Evolutionary conservation across 1,140 invertebrate species (phyloP).

Genomic region (Drosophila elegans): DNA sequence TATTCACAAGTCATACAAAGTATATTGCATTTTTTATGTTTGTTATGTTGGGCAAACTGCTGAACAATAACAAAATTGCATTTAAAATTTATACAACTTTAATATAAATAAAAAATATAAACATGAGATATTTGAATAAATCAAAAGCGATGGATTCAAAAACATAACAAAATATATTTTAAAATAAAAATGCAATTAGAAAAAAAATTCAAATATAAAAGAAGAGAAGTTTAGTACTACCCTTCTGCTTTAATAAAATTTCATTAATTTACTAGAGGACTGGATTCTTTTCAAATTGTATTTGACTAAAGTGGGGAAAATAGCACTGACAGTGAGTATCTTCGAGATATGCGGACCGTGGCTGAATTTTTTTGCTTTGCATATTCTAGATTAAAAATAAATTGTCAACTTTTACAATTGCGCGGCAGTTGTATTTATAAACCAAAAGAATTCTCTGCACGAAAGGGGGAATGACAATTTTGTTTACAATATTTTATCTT

Average conservation of each 20-base stretch:
- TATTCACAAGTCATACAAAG: no score
- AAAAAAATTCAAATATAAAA: background rate
- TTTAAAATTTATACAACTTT: no score
- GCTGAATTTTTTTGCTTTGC: constrained; percentile 10
- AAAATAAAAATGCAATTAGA: background rate
- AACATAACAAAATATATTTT: no score
- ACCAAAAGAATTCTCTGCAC: constrained; percentile 44
- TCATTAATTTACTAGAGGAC: background rate
- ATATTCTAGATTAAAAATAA: constrained; percentile 79
- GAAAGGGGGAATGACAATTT: constrained; percentile 41
- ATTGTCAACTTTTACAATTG: constrained; percentile 79
- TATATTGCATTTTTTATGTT: no score
- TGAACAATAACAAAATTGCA: no score
- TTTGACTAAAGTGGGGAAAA: constrained; percentile 12
- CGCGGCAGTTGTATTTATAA: constrained; percentile 72
- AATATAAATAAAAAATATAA: no score
- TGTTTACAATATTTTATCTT: constrained; percentile 42
- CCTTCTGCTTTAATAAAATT: constrained; percentile 3
- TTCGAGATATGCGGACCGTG: constrained; percentile 35
- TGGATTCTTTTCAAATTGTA: background rate
- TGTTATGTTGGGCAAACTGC: no score
- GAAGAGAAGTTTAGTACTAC: background rate
- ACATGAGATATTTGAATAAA: no score
- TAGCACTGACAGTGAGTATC: constrained; percentile 35
- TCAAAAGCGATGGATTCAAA: no score